Percentiles rank a stretch among this genome's conserved stretches.
These are phyloP conservation scores for Smutsia gigantea DNA, from an alignment of 2,797 vertebrate species.

Conservation along the genomic window DNA sequence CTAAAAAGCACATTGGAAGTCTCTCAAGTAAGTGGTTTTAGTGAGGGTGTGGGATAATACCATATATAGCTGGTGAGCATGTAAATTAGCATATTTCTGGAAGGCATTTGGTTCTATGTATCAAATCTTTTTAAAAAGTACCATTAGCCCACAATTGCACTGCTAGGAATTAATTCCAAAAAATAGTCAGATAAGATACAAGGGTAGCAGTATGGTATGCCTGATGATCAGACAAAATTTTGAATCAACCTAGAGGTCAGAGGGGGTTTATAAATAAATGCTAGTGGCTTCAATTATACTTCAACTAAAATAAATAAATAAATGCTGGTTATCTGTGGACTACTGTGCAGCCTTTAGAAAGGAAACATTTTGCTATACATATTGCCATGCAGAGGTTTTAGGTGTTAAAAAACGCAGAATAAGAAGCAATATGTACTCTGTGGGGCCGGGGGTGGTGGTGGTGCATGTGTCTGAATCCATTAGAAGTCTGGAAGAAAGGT, in stretches of 20 bases:
- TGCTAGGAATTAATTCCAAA: slow-evolving; percentile 37
- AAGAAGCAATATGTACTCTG: slow-evolving; percentile 26
- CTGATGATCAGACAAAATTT: neutral
- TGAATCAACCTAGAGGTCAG: neutral
- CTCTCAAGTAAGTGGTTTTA: neutral
- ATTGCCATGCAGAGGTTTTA: slow-evolving; percentile 55
- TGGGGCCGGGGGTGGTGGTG: neutral
- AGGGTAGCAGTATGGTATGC: neutral
- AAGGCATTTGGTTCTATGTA: slow-evolving; percentile 19
- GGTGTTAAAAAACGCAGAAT: slow-evolving; percentile 54
- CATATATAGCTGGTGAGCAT: neutral
- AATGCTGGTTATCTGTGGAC: neutral
- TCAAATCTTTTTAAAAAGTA: neutral
- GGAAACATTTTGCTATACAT: slow-evolving; percentile 42
- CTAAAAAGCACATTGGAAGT: slow-evolving; percentile 33
- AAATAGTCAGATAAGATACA: neutral
- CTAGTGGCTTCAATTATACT: too few species aligned
- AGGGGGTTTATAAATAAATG: neutral
- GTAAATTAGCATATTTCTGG: slow-evolving; percentile 49
- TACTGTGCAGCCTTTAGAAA: neutral
- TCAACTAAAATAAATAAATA: neutral
- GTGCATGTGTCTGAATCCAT: slow-evolving; percentile 32
- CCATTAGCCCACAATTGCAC: neutral
- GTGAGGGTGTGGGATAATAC: neutral
- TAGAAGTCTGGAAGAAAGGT: slow-evolving; percentile 12